Conservation (phyloP, 2,888 invertebrate genomes). For the Odontomyia ornata region DNA sequence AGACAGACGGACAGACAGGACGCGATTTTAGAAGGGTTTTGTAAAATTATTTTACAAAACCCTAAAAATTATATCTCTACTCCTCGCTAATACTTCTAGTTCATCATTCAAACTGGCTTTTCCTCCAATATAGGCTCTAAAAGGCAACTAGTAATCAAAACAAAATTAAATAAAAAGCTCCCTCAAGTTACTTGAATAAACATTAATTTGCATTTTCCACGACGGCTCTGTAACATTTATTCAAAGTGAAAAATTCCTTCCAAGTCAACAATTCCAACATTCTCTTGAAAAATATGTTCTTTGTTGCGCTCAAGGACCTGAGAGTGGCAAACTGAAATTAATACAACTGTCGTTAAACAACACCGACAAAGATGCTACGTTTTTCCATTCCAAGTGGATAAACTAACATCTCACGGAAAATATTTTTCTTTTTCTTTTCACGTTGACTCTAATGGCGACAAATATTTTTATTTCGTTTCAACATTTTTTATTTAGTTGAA, state of each 20-base stretch:
- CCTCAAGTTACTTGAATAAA: conserved; percentile 31
- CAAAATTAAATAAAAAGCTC: conserved; percentile 6
- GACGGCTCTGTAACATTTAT: conserved; percentile 21
- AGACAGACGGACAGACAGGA: too few relatives aligned
- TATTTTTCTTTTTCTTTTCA: conserved; percentile 42
- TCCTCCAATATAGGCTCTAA: too few relatives aligned
- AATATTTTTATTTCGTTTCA: conserved; percentile 35
- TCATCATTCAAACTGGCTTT: too few relatives aligned
- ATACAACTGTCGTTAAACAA: conserved; percentile 42
- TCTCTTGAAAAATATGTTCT: neutral
- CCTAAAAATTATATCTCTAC: too few relatives aligned
- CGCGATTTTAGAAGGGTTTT: too few relatives aligned
- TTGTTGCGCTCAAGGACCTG: neutral
- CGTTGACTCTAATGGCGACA: conserved; percentile 33
- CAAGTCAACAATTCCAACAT: neutral
- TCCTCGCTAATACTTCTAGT: too few relatives aligned
- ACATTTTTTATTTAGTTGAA: conserved; percentile 27
- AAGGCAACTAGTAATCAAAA: neutral
- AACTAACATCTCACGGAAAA: neutral
- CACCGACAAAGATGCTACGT: conserved; percentile 22
- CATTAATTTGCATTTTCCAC: conserved; percentile 44
- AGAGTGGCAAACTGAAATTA: conserved; percentile 25
- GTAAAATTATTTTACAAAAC: too few relatives aligned
- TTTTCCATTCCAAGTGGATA: neutral
- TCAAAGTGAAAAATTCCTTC: conserved; percentile 1